A percentile compares a stretch with the other conserved stretches of the same genome.
Evolutionary conservation across 2,797 vertebrate species (phyloP).

Genomic region (Lutjanus argentimaculatus): DNA sequence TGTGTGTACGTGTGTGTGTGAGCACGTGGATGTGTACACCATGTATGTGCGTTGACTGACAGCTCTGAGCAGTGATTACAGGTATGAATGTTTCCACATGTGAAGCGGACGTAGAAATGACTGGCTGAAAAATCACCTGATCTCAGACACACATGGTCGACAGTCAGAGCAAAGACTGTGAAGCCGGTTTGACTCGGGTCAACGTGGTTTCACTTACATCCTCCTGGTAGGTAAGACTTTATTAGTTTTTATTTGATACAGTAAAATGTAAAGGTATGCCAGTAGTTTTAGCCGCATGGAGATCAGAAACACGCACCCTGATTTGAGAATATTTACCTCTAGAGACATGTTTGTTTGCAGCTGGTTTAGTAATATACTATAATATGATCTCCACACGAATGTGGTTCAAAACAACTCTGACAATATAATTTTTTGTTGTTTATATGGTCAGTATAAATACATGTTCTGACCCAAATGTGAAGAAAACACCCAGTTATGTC

Average conservation of each 20-base stretch:
- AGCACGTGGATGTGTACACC: slow-evolving; percentile 3
- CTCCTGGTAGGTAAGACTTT: slow-evolving; percentile 19
- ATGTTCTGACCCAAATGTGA: background rate
- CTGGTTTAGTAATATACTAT: background rate
- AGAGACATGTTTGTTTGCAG: background rate
- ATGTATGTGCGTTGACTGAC: slow-evolving; percentile 46
- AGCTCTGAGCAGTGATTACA: slow-evolving; percentile 49
- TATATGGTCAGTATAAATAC: background rate
- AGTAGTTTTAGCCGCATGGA: slow-evolving; percentile 7
- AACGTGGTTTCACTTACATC: slow-evolving; percentile 51
- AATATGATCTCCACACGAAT: background rate
- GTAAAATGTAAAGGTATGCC: slow-evolving; percentile 22
- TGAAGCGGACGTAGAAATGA: slow-evolving; percentile 48
- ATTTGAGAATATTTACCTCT: background rate
- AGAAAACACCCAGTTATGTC: background rate
- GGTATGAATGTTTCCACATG: slow-evolving; percentile 74
- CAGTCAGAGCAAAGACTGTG: slow-evolving; percentile 36
- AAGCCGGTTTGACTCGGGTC: slow-evolving; percentile 15
- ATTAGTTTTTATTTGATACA: slow-evolving; percentile 32
- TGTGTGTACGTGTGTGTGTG: slow-evolving; percentile 1
- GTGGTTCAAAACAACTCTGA: background rate
- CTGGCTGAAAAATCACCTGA: slow-evolving; percentile 54
- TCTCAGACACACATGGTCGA: slow-evolving; percentile 31
- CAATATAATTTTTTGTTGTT: background rate
- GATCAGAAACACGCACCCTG: background rate